Conservation (phyloP, 1,140 invertebrate species). For the Pygmarrhopalites habei region DNA sequence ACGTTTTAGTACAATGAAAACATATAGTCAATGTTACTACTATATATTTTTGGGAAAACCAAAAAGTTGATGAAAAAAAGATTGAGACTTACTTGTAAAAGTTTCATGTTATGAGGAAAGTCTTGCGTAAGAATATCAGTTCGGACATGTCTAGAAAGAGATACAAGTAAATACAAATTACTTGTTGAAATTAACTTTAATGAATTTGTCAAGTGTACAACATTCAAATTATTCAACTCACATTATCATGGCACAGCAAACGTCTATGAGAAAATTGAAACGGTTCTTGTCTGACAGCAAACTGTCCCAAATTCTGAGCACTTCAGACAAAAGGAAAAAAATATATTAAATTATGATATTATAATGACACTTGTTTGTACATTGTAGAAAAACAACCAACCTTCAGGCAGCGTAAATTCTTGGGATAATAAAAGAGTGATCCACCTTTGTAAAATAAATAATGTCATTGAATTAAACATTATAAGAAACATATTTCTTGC, state of each 20-base stretch:
- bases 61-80: too few species aligned
- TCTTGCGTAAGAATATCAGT: conserved; percentile 74
- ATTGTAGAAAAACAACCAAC: too few species aligned
- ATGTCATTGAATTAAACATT: background rate
- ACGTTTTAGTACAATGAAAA: background rate
- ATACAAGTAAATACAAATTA: conserved; percentile 32
- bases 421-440: conserved; percentile 92
- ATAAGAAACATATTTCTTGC: too few species aligned
- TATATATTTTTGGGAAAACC: background rate
- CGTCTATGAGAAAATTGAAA: conserved; percentile 81
- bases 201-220: conserved; percentile 25
- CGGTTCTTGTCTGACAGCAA: conserved; percentile 80
- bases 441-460: conserved; percentile 60
- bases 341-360: too few species aligned
- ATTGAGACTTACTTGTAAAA: conserved; percentile 70
- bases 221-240: conserved; percentile 52
- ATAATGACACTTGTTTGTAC: too few species aligned
- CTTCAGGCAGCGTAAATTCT: conserved; percentile 92
- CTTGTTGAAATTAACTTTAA: background rate
- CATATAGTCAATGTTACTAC: background rate
- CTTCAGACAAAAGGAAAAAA: too few species aligned
- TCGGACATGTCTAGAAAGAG: conserved; percentile 61
- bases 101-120: conserved; percentile 85
- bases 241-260: conserved; percentile 95
- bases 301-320: conserved; percentile 92